Percentiles rank a stretch among this genome's conserved stretches.
These are phyloP conservation scores for Ceratina calcarata DNA, from an alignment of 1,140 invertebrate species.

Conservation along the genomic window DNA sequence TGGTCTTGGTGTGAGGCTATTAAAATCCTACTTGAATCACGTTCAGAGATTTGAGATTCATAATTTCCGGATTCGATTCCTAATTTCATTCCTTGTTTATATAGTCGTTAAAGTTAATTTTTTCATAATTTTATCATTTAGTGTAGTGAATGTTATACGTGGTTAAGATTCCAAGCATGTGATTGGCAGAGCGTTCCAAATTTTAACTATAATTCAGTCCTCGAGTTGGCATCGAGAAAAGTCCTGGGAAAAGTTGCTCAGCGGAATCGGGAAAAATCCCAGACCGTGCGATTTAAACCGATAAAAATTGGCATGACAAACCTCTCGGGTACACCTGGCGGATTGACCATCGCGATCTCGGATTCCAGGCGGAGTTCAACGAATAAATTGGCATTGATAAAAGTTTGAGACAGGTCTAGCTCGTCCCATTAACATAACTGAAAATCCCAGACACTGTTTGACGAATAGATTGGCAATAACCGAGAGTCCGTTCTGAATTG, in stretches of 20 bases:
- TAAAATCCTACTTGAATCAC: no score
- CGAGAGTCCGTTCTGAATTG: constrained; percentile 17
- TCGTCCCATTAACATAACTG: constrained; percentile 18
- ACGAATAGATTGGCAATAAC: constrained; percentile 33
- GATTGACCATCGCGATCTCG: constrained; percentile 1
- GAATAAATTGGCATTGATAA: constrained; percentile 54
- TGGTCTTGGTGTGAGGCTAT: no score
- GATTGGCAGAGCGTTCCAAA: not conserved
- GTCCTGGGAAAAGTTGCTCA: not conserved
- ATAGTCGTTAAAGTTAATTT: no score
- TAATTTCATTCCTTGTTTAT: no score
- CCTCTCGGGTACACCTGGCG: not conserved
- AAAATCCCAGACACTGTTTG: constrained; percentile 33
- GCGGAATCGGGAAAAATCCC: not conserved
- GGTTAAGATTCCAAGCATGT: not conserved
- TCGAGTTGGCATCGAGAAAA: constrained; percentile 10
- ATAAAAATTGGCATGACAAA: constrained; percentile 25
- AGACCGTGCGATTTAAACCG: not conserved
- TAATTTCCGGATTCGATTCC: no score
- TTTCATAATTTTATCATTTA: not conserved
- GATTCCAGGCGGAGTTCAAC: constrained; percentile 24
- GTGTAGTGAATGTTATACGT: not conserved
- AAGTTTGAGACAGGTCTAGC: constrained; percentile 14
- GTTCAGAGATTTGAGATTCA: no score
- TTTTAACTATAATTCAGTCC: not conserved